Conservation (phyloP, 2,113 vertebrate species). For the Neopipo cinnamomea region DNA sequence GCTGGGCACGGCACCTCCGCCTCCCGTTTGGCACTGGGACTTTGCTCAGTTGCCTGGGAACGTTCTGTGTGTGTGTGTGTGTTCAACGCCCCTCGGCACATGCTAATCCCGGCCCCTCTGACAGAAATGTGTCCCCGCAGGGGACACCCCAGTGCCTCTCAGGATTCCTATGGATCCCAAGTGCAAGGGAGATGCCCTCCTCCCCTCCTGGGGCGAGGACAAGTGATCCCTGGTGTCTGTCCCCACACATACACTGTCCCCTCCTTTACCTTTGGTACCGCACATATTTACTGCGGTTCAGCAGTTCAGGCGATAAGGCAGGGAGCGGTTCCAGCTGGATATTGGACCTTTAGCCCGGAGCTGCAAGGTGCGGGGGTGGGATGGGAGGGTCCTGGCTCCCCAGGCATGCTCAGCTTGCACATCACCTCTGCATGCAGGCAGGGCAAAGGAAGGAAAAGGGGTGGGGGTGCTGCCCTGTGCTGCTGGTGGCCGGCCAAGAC, state of each 20-base stretch:
- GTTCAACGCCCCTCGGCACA: fast-evolving
- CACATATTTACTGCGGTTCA: neutral
- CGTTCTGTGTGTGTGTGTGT: too few species aligned
- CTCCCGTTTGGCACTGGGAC: fast-evolving
- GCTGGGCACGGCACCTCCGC: fast-evolving
- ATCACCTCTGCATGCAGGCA: fast-evolving
- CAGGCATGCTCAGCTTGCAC: neutral
- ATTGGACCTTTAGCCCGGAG: neutral
- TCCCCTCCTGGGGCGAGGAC: neutral
- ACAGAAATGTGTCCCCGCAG: fast-evolving
- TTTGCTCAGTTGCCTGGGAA: neutral
- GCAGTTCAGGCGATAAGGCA: neutral
- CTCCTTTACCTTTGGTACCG: neutral
- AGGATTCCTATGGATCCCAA: neutral
- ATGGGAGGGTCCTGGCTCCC: neutral
- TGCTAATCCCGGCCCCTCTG: neutral
- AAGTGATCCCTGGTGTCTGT: neutral
- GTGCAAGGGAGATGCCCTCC: neutral
- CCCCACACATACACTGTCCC: neutral
- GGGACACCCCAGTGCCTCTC: neutral
- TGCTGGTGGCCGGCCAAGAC: fast-evolving
- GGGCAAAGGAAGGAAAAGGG: neutral
- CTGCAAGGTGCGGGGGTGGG: fast-evolving
- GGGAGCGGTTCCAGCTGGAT: neutral
- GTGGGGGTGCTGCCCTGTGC: neutral